A percentile compares a stretch with the other conserved stretches of the same genome.
Evolutionary conservation across 2,797 vertebrate species (phyloP).

Genomic region (Acridotheres tristis): DNA sequence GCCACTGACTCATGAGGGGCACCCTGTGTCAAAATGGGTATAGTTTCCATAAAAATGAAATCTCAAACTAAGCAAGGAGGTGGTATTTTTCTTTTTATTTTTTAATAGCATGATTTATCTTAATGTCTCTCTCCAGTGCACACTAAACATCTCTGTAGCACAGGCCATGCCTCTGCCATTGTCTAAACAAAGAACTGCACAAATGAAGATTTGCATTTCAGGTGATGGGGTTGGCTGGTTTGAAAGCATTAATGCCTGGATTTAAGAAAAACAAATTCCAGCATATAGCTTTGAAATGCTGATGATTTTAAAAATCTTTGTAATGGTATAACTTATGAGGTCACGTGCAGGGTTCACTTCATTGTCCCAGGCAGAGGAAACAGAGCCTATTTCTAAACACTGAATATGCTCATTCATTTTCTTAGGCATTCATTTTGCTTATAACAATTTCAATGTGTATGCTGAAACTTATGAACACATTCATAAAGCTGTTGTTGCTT

Average conservation of each 20-base stretch:
- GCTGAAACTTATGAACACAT: neutral
- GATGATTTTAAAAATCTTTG: neutral
- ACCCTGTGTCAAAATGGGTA: neutral
- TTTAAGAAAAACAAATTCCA: neutral
- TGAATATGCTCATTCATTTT: conserved; percentile 39
- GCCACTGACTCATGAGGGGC: neutral
- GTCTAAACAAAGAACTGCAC: neutral
- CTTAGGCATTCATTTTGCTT: conserved; percentile 1
- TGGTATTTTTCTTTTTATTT: neutral
- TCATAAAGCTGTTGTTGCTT: neutral
- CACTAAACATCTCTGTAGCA: neutral
- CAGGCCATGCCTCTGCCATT: neutral
- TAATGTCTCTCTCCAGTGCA: neutral
- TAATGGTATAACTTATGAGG: neutral
- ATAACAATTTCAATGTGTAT: neutral
- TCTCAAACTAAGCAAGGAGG: neutral
- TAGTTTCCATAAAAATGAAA: neutral
- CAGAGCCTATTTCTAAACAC: neutral
- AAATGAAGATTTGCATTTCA: neutral
- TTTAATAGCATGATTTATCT: neutral
- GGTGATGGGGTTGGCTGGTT: neutral
- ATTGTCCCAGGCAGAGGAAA: neutral
- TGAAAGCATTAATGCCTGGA: neutral
- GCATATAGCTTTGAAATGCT: neutral
- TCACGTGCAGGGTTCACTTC: neutral